These are phyloP conservation scores for Craseonycteris thonglongyai DNA, from an alignment of 2,113 vertebrate species.

Conservation along the genomic window DNA sequence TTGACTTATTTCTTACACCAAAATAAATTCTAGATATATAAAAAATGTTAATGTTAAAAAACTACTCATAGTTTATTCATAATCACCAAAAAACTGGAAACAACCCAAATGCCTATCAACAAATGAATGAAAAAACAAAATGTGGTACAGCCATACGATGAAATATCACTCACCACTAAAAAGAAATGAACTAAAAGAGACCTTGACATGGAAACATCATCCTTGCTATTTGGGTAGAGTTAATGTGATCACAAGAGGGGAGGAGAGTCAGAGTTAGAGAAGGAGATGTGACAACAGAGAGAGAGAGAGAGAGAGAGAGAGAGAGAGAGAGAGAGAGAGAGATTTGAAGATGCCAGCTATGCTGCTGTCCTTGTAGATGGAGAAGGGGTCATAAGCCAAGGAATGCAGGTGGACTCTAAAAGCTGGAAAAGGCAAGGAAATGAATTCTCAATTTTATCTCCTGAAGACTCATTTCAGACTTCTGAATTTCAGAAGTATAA, in stretches of 20 bases:
- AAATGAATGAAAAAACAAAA: background rate
- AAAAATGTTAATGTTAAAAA: slow-evolving; percentile 6
- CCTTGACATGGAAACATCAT: background rate
- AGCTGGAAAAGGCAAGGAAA: background rate
- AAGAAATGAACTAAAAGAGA: background rate
- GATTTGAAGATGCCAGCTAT: background rate
- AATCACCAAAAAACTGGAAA: background rate
- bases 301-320: background rate
- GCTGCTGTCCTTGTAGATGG: background rate
- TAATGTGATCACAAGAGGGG: background rate
- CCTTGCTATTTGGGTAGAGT: background rate
- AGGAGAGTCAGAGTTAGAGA: background rate
- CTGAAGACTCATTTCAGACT: background rate
- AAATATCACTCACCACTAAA: background rate
- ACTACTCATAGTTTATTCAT: background rate
- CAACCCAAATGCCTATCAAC: background rate
- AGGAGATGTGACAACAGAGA: background rate
- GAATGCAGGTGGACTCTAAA: background rate
- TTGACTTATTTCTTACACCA: background rate
- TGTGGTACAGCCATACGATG: background rate
- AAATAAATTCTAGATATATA: background rate
- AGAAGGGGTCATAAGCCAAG: background rate
- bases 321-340: background rate
- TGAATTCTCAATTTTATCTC: background rate
- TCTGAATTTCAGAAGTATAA: background rate